These are phyloP conservation scores for Hiodon alosoides DNA, from an alignment of 2,113 vertebrate species.

Conservation along the genomic window DNA sequence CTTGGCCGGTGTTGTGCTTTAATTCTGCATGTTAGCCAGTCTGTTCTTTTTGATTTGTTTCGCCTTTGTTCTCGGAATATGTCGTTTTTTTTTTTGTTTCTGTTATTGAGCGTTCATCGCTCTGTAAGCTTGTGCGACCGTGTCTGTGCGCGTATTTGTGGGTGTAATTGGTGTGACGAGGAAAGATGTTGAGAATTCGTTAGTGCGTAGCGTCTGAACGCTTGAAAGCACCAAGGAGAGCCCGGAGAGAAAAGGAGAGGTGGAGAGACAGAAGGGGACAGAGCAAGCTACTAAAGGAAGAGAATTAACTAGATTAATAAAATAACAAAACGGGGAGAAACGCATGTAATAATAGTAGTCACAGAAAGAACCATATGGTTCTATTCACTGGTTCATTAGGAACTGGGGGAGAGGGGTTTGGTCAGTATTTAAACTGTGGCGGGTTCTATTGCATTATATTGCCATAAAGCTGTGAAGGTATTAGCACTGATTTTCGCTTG, in stretches of 20 bases:
- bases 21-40: neutral
- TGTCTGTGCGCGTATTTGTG: conserved; percentile 11
- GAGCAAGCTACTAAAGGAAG: neutral
- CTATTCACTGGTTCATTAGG: no score
- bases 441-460: neutral
- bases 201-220: conserved; percentile 8
- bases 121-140: neutral
- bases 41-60: neutral
- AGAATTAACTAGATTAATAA: neutral
- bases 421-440: neutral
- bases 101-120: neutral
- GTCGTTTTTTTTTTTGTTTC: neutral
- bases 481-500: no score
- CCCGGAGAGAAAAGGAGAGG: neutral
- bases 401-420: neutral
- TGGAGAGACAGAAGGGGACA: neutral
- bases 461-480: no score
- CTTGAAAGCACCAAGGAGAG: conserved; percentile 12
- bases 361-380: no score
- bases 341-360: neutral
- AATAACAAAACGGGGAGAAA: neutral
- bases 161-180: conserved; percentile 27
- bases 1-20: neutral
- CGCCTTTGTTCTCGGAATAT: neutral
- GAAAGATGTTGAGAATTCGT: conserved; percentile 24